Base-by-base conservation (phyloP, 1,140 invertebrate species). In the Pseudomyrmex gracilis region DNA sequence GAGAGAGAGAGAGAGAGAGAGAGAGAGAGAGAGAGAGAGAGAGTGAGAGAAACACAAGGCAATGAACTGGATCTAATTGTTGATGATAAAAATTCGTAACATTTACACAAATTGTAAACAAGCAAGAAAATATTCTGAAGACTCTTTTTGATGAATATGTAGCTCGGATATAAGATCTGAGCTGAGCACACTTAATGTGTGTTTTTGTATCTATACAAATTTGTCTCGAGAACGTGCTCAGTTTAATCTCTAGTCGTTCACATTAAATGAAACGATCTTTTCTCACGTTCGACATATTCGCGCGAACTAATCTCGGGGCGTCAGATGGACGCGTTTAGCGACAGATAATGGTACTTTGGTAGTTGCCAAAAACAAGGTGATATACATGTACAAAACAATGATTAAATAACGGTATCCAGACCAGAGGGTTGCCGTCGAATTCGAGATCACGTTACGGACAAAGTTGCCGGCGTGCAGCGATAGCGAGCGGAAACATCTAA, bases 361-460 rank as follows among this genome's bases (percentile, higher is more conserved):
- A 47, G 7, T 57, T 17, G 13, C 15, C 76, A 58, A 24, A 71
- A 58, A 57, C 64, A 70, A 34, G 22, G 15, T 67, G 53, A 58
- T 47, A 45, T 20, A 45, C 53, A 47, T 13, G 20, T 68, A 57
- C 64, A 45, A 49, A 70, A 80, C 76, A 47, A 49, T 71, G 66
- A 71, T 58, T 71, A 80, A 80, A 80, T 71, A 80, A 80, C 10
- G 66, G 13, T 24, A 70, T 60, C 24, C 43, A 51, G 22, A 34
- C 58, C 12, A 9, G 45, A 57, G 20, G 20, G 63, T 24, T 58
- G 10, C 53, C 45, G 43, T 80, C 66, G 66, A 80, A 80, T 58
- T 60, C 45, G 66, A 45, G 76, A 71, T 80, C 76, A 70, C 76
- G 73, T 76, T 51, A 66, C 47, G 66, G n/a, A 45, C 66, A 22